These are phyloP conservation scores for Rhizoglyphus robini DNA, from an alignment of 1,140 invertebrate species.

Conservation along the genomic window DNA sequence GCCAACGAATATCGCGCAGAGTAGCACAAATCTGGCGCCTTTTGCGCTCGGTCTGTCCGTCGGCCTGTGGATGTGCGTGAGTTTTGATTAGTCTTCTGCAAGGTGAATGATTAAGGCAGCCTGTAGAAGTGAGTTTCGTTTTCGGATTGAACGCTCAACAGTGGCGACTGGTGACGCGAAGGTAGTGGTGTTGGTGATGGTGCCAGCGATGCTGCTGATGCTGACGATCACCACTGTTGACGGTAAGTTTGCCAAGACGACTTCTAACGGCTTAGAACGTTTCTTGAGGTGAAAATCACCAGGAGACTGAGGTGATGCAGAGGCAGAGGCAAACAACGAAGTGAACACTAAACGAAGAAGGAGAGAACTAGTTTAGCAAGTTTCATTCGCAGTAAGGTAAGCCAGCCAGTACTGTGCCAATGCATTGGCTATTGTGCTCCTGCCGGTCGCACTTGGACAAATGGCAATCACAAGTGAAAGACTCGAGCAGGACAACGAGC, in stretches of 20 bases:
- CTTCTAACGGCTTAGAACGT: too few species aligned
- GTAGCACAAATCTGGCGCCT: conserved; percentile 15
- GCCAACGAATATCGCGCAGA: too few species aligned
- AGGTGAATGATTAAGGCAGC: too few species aligned
- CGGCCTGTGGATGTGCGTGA: background rate
- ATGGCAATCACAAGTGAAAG: too few species aligned
- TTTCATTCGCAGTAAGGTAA: background rate
- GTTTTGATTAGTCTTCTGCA: background rate
- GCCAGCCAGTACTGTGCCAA: too few species aligned
- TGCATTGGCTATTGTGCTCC: background rate
- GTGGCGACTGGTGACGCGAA: too few species aligned
- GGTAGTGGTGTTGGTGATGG: conserved; percentile 7
- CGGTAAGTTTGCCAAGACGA: too few species aligned
- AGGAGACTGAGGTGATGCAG: background rate
- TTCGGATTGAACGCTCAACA: too few species aligned
- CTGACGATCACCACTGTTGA: background rate
- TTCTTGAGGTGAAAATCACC: background rate
- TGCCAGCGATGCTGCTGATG: background rate
- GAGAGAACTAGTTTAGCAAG: conserved; percentile 16
- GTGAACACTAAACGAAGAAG: background rate
- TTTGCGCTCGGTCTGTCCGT: too few species aligned
- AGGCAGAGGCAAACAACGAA: background rate
- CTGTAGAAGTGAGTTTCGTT: too few species aligned
- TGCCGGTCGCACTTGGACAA: too few species aligned
- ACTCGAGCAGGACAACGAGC: background rate